phyloP scores from a whole-genome alignment of 2,888 invertebrate species.

The Cyaniris semiargus region DNA sequence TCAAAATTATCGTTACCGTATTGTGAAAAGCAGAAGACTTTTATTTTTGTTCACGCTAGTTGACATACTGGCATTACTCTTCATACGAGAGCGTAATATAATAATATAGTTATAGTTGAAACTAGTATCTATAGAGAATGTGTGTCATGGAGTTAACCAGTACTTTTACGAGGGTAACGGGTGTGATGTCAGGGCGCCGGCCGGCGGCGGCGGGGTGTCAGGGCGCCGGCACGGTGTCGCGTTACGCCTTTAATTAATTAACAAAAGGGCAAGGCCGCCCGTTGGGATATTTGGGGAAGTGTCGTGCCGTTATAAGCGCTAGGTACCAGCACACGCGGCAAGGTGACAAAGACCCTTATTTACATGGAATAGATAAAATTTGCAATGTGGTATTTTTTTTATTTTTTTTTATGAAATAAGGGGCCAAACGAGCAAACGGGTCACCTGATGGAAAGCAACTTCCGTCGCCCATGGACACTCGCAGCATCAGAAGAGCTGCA shows the following conservation, averaged over 20 bases:
- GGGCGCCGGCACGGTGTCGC: neutral
- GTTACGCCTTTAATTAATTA: slow-evolving; percentile 24
- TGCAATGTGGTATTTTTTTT: neutral
- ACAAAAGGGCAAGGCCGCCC: slow-evolving; percentile 26
- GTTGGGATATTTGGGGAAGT: slow-evolving; percentile 20
- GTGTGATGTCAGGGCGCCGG: neutral
- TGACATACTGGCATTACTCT: too few species aligned
- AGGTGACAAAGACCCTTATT: neutral
- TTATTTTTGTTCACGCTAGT: too few species aligned
- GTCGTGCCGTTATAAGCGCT: neutral
- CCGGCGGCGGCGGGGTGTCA: neutral
- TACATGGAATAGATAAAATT: neutral
- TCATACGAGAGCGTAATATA: too few species aligned
- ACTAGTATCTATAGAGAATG: neutral
- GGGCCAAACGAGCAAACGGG: too few species aligned
- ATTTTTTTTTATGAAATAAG: too few species aligned
- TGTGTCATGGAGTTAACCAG: neutral
- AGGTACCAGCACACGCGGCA: neutral
- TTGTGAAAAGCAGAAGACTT: too few species aligned
- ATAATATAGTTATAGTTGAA: too few species aligned
- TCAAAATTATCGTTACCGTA: too few species aligned
- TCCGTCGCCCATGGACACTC: too few species aligned
- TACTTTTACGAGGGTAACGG: neutral
- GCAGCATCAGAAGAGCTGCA: too few species aligned
- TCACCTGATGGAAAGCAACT: too few species aligned